Conservation (phyloP, 2,797 vertebrate species). For the Thunnus albacares region DNA sequence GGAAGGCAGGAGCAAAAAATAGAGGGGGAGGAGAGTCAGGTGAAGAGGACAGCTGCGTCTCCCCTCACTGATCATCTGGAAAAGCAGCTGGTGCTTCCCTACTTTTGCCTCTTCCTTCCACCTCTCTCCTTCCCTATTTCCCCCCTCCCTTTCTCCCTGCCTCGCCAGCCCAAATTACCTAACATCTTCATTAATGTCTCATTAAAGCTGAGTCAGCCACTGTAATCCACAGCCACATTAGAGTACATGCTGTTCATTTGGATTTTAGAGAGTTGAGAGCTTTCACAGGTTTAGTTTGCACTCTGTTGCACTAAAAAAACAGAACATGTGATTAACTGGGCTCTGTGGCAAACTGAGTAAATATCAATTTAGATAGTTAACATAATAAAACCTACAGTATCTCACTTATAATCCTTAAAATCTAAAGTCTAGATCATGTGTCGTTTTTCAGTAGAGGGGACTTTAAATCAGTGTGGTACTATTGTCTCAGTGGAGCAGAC, state of each 20-base stretch:
- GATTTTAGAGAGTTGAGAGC: constrained; percentile 19
- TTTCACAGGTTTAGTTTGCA: constrained; percentile 3
- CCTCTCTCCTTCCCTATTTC: constrained; percentile 7
- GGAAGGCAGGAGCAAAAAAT: constrained; percentile 39
- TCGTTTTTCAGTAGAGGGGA: too few species aligned
- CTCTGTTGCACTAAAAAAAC: constrained; percentile 6
- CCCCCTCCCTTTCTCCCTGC: constrained; percentile 14
- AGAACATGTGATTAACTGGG: neutral
- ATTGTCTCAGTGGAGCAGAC: constrained; percentile 9
- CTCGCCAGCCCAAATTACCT: constrained; percentile 69
- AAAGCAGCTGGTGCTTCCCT: constrained; percentile 78
- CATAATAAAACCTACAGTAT: neutral
- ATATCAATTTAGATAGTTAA: neutral
- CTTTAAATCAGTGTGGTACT: constrained; percentile 1
- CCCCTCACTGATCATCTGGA: constrained; percentile 78
- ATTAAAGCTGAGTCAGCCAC: constrained; percentile 79
- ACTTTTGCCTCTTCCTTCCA: constrained; percentile 47
- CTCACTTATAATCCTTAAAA: neutral
- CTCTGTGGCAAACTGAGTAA: neutral
- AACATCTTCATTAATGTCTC: constrained; percentile 80
- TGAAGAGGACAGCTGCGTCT: constrained; percentile 68
- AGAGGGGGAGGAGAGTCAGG: constrained; percentile 56
- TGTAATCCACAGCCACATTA: constrained; percentile 55
- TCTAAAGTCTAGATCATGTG: neutral
- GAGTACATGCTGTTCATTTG: constrained; percentile 34